Base-by-base conservation (phyloP, 1,140 invertebrate genomes). In the Paraescarpia echinospica region DNA sequence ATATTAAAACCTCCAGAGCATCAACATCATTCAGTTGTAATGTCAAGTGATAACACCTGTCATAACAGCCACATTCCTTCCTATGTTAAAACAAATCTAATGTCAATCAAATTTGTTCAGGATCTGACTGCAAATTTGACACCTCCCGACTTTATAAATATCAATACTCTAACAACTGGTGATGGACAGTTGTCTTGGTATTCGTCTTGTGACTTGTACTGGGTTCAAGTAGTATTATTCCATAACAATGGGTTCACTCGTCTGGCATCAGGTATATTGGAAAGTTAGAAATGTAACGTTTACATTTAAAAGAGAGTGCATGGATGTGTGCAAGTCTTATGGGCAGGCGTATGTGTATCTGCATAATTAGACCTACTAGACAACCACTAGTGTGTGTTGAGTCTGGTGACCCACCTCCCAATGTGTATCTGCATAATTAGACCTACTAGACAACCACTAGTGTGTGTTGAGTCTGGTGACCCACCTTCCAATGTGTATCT, bases 401-500 rank as follows among this genome's bases (percentile, higher is more conserved):
- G n/a, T n/a, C n/a, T n/a, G n/a, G n/a, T 41, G 12, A 41, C 92
- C 92, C 51, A 95, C 95, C 95, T 96, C n/a, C 97, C 98, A 92
- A 98, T 97, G 94, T 97, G 95, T 0, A 5, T 18, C 14, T 77
- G 59, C 41, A 41, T 77, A 18, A 77, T 27, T 88, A 89, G 41
- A 90, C n/a, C 34, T 59, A 33, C 88, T 34, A 33, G 34, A 34
- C 18, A 27, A 93, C 41, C 41, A 41, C 41, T 41, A 41, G 4
- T 12, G 41, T 6, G 41, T 41, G 4, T 4, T n/a, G n/a, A n/a
- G n/a, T n/a, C n/a, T n/a, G n/a, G n/a, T 41, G 12, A 41, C 92
- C 92, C 51, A 95, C 95, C 95, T 96, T 31, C 97, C 98, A 92
- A 98, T 97, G 94, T 97, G 95, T 0, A 5, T 18, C 14, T 77